A percentile compares a stretch with the other conserved stretches of the same genome.
These are phyloP conservation scores for Ageneiosus marmoratus DNA, from an alignment of 2,113 vertebrate genomes.

Conservation along the genomic window DNA sequence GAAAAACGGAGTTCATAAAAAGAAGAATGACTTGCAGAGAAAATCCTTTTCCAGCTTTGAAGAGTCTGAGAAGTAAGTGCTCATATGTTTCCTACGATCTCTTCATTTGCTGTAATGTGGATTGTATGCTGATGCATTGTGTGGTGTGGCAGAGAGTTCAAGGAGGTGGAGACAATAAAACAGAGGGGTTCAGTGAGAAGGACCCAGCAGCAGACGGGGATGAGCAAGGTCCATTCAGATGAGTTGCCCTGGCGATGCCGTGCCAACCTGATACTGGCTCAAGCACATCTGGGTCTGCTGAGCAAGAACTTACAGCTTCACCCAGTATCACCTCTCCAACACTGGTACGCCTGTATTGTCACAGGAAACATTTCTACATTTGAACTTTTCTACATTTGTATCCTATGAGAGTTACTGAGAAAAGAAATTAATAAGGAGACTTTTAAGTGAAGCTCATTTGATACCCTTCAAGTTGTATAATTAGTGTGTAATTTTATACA, in stretches of 20 bases:
- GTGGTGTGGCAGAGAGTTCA: slow-evolving; percentile 57
- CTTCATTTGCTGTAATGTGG: background rate
- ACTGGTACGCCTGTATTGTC: slow-evolving; percentile 55
- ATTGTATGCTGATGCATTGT: background rate
- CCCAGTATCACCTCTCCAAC: slow-evolving; percentile 44
- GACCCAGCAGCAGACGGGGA: slow-evolving; percentile 63
- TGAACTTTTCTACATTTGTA: background rate
- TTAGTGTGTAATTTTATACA: background rate
- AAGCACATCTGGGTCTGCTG: slow-evolving; percentile 75
- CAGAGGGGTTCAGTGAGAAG: slow-evolving; percentile 64
- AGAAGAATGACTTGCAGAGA: slow-evolving; percentile 39
- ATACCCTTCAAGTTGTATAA: background rate
- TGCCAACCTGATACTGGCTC: slow-evolving; percentile 80
- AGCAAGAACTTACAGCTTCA: slow-evolving; percentile 66
- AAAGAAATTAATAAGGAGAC: background rate
- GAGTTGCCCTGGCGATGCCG: slow-evolving; percentile 85
- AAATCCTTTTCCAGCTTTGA: slow-evolving; percentile 28
- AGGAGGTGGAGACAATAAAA: slow-evolving; percentile 58
- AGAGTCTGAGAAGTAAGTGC: slow-evolving; percentile 43
- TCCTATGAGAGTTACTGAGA: background rate
- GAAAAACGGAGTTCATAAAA: slow-evolving; percentile 43
- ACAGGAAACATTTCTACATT: background rate
- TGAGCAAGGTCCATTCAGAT: slow-evolving; percentile 72
- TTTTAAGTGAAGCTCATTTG: background rate
- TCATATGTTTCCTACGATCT: background rate